A percentile compares a stretch with the other conserved stretches of the same genome.
Conservation (phyloP, 1,140 invertebrate genomes). For the Pristionchus pacificus region DNA sequence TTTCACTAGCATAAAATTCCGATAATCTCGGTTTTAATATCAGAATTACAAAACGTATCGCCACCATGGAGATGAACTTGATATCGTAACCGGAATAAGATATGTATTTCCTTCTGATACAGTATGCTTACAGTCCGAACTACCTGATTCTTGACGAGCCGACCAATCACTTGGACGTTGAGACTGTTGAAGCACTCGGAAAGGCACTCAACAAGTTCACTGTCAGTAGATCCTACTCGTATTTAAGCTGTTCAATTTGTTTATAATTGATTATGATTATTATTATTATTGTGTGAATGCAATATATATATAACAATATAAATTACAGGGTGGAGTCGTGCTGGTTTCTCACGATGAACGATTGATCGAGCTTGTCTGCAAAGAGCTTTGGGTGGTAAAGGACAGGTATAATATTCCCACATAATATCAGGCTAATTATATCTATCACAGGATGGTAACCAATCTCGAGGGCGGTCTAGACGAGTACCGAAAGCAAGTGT, state of each 20-base stretch:
- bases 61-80: too few species aligned
- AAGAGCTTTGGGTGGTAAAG: constrained; percentile 92
- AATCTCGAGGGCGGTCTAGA: constrained; percentile 93
- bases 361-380: constrained; percentile 90
- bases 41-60: too few species aligned
- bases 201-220: constrained; percentile 80
- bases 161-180: constrained; percentile 64
- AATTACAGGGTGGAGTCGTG: constrained; percentile 85
- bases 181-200: constrained; percentile 95
- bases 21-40: too few species aligned
- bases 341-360: constrained; percentile 97
- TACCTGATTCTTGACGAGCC: constrained; percentile 95
- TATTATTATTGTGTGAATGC: too few species aligned
- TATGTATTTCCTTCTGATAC: constrained; percentile 17
- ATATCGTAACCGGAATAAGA: background rate
- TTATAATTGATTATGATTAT: too few species aligned
- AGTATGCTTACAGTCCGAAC: constrained; percentile 71
- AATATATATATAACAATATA: constrained; percentile 3
- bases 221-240: constrained; percentile 2
- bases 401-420: background rate
- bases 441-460: constrained; percentile 69
- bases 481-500: constrained; percentile 87
- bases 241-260: constrained; percentile 16
- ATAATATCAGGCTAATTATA: background rate
- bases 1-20: too few species aligned